Evolutionary conservation across 2,888 invertebrate genomes (phyloP).

Genomic region (Galerucella pusilla): DNA sequence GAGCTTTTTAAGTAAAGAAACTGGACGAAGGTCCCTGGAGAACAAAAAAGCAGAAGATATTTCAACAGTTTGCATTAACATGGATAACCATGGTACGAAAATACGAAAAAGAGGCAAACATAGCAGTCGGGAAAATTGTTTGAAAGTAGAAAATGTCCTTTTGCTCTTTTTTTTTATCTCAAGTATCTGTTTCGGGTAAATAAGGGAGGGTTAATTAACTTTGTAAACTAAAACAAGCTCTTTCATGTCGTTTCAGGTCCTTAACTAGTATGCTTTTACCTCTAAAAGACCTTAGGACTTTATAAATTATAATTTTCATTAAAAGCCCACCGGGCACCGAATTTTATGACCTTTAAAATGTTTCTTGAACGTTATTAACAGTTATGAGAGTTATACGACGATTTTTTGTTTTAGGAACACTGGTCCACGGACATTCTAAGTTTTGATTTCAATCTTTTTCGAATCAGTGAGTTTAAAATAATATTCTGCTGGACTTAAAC

Average conservation of each 20-base stretch:
- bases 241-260: slow-evolving; percentile 6
- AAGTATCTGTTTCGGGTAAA: background rate
- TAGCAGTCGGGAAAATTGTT: background rate
- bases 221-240: background rate
- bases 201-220: slow-evolving; percentile 9
- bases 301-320: slow-evolving; percentile 6
- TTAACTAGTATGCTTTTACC: background rate
- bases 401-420: too few species aligned
- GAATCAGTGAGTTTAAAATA: too few species aligned
- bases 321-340: background rate
- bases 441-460: too few species aligned
- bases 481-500: too few species aligned
- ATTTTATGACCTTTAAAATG: background rate
- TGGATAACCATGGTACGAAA: background rate
- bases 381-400: too few species aligned
- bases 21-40: background rate
- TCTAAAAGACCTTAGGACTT: slow-evolving; percentile 2
- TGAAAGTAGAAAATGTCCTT: slow-evolving; percentile 1
- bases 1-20: background rate
- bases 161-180: background rate
- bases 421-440: too few species aligned
- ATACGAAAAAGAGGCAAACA: background rate
- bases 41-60: background rate
- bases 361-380: too few species aligned
- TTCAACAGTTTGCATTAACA: background rate